Percentiles rank a stretch among this genome's conserved stretches.
phyloP scores from a whole-genome alignment of 64 coral and sea anemone species.

The Stichodactyla helianthus region DNA sequence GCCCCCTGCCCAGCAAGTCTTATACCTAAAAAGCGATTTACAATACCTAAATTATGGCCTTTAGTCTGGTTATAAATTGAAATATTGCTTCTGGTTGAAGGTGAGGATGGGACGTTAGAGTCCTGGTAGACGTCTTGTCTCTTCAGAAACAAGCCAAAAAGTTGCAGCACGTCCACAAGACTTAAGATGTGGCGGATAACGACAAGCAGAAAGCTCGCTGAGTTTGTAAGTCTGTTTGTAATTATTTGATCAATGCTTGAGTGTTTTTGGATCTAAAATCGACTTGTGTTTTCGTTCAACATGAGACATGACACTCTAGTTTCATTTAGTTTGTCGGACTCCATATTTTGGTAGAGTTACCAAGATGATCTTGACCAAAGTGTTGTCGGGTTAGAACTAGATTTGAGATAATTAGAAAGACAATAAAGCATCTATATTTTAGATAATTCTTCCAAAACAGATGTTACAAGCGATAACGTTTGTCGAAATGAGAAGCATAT shows the following conservation, averaged over 20 bases:
- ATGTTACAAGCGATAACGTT: neutral
- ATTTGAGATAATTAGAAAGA: neutral
- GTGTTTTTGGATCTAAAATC: neutral
- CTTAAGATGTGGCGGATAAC: conserved; percentile 61
- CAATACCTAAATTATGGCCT: neutral
- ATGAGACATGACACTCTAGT: neutral
- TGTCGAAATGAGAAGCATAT: neutral
- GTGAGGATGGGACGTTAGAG: neutral
- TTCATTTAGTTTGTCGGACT: neutral
- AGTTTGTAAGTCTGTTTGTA: conserved; percentile 52
- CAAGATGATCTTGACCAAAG: neutral
- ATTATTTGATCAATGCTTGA: neutral
- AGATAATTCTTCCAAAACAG: neutral
- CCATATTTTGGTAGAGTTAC: neutral
- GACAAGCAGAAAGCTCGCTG: conserved; percentile 61
- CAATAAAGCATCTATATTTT: neutral
- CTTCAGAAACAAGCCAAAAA: neutral
- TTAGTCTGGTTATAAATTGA: neutral
- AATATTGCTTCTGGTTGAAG: conserved; percentile 19
- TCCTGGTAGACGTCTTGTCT: neutral
- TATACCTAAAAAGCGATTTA: neutral
- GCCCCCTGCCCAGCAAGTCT: neutral
- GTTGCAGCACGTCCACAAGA: neutral
- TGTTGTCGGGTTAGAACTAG: neutral
- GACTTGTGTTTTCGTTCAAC: neutral